A percentile compares a stretch with the other conserved stretches of the same genome.
Evolutionary conservation across 2,888 invertebrate species (phyloP).

Genomic region (Saturnia pavonia): DNA sequence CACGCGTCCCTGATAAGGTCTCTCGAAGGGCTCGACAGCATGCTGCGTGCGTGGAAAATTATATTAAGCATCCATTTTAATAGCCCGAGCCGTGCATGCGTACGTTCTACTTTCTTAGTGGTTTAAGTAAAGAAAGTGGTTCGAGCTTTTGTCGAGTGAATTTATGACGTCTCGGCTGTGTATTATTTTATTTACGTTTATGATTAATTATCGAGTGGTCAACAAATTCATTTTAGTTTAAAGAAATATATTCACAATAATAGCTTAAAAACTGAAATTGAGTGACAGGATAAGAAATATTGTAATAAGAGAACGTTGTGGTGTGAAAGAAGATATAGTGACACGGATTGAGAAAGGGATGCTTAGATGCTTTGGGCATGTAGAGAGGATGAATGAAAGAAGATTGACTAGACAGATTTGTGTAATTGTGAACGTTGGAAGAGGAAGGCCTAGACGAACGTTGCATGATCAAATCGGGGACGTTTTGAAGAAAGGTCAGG

Average conservation of each 20-base stretch:
- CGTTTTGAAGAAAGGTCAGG: no score
- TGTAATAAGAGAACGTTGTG: no score
- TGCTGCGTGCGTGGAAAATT: conserved; percentile 46
- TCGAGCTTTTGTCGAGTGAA: conserved; percentile 9
- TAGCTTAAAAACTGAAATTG: neutral
- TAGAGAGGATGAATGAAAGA: no score
- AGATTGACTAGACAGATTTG: no score
- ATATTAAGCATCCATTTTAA: conserved; percentile 31
- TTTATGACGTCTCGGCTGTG: neutral
- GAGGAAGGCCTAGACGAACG: no score
- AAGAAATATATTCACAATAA: neutral
- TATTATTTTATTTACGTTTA: neutral
- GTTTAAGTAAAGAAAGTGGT: conserved; percentile 15
- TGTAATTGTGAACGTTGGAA: no score
- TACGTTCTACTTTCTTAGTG: conserved; percentile 14
- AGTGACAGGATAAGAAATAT: neutral
- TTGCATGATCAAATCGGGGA: no score
- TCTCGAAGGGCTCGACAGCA: conserved; percentile 28
- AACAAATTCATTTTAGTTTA: neutral
- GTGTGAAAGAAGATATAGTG: no score
- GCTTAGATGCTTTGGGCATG: no score
- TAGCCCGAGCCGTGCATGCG: conserved; percentile 16
- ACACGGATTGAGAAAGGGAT: no score
- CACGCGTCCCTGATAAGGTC: conserved; percentile 51
- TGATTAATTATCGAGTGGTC: neutral